Conservation (phyloP, 1,140 invertebrate genomes). For the Trichogramma pretiosum region DNA sequence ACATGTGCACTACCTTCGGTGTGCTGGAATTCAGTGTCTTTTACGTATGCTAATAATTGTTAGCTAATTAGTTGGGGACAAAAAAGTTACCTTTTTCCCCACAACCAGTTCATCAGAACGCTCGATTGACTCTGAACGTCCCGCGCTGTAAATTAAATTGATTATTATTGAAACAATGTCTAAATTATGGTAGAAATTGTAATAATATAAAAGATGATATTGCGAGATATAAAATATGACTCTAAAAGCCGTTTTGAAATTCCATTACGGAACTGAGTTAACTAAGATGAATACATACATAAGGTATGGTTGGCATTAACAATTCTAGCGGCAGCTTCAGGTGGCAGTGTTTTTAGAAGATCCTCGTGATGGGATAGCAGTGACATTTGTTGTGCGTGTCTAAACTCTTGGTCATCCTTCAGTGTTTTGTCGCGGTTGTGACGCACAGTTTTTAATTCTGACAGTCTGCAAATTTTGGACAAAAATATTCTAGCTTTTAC, state of each 20-base stretch:
- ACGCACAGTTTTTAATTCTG: constrained; percentile 61
- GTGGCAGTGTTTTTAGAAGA: constrained; percentile 54
- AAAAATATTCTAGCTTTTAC: constrained; percentile 35
- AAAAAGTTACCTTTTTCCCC: constrained; percentile 61
- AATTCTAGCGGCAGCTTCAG: constrained; percentile 56
- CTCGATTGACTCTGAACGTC: constrained; percentile 67
- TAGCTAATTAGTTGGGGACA: too few species aligned
- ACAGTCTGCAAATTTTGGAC: constrained; percentile 47
- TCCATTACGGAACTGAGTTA: too few species aligned
- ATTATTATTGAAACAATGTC: too few species aligned
- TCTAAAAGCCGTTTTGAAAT: too few species aligned
- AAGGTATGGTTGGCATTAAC: constrained; percentile 63
- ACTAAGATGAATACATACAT: constrained; percentile 50
- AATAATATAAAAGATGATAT: too few species aligned
- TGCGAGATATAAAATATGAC: too few species aligned
- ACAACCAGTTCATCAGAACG: constrained; percentile 67
- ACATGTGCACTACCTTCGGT: constrained; percentile 44
- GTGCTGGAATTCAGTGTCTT: too few species aligned
- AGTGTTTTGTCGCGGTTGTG: constrained; percentile 64
- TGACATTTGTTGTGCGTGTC: constrained; percentile 63
- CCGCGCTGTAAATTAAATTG: constrained; percentile 52
- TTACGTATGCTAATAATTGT: too few species aligned
- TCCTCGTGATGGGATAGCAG: constrained; percentile 60
- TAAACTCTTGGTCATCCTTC: constrained; percentile 62
- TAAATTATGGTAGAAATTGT: too few species aligned